These are phyloP conservation scores for Subacronicta megacephala DNA, from an alignment of 2,888 invertebrate species.

Conservation along the genomic window DNA sequence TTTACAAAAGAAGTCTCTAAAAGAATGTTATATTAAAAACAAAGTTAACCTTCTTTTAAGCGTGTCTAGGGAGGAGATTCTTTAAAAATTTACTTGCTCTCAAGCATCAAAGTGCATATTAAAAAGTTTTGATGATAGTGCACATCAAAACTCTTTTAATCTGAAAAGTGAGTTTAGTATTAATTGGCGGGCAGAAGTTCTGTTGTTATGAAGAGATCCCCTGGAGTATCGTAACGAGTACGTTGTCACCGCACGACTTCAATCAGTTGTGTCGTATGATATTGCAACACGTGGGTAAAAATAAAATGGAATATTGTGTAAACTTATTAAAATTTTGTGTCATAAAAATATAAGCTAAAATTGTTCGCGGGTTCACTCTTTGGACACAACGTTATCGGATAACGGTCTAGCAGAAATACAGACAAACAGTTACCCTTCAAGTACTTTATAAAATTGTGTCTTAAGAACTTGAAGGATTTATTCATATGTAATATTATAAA, in stretches of 20 bases:
- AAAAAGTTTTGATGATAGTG: constrained; percentile 35
- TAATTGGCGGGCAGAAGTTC: constrained; percentile 46
- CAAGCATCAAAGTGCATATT: constrained; percentile 31
- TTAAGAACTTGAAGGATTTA: no score
- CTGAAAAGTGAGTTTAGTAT: constrained; percentile 41
- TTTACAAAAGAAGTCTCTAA: background rate
- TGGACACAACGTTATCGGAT: no score
- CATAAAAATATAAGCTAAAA: no score
- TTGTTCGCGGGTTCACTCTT: no score
- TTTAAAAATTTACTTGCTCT: constrained; percentile 27
- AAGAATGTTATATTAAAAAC: constrained; percentile 14
- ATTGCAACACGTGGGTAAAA: constrained; percentile 28
- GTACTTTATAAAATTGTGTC: no score
- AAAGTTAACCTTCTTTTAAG: constrained; percentile 8
- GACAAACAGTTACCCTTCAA: no score
- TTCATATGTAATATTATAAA: no score
- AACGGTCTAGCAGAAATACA: no score
- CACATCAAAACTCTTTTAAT: constrained; percentile 36
- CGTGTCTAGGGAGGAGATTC: constrained; percentile 12
- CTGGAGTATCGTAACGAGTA: constrained; percentile 32
- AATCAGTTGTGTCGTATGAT: constrained; percentile 17
- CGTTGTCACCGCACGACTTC: constrained; percentile 30
- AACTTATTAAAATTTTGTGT: background rate
- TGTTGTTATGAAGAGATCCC: constrained; percentile 21
- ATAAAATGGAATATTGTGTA: constrained; percentile 16